phyloP scores from a whole-genome alignment of 2,113 vertebrate species.

The Poeciliopsis turrubarensis region DNA sequence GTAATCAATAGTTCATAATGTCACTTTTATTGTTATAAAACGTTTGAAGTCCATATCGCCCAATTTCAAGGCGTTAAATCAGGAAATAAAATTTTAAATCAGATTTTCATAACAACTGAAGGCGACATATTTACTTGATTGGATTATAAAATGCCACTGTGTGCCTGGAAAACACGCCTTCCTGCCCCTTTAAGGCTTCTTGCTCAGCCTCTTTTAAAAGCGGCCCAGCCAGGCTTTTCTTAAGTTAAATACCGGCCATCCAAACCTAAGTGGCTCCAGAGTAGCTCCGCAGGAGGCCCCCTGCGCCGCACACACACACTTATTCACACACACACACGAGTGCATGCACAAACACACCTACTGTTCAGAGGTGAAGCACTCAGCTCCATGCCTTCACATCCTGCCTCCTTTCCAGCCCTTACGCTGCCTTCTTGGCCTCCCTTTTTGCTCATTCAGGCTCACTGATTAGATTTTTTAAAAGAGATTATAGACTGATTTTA shows the following conservation, averaged over 20 bases:
- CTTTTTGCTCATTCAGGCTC: conserved; percentile 22
- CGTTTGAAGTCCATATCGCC: too few relatives aligned
- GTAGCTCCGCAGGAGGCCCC: conserved; percentile 38
- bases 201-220: conserved; percentile 61
- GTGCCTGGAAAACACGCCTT: too few relatives aligned
- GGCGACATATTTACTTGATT: too few relatives aligned
- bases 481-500: background rate
- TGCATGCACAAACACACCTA: conserved; percentile 12
- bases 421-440: conserved; percentile 5
- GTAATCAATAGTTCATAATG: too few relatives aligned
- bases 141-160: too few relatives aligned
- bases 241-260: conserved; percentile 48
- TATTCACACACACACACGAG: background rate
- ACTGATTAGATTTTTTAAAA: background rate
- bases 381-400: conserved; percentile 34
- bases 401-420: conserved; percentile 25
- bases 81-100: too few relatives aligned
- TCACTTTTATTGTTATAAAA: too few relatives aligned
- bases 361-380: conserved; percentile 43
- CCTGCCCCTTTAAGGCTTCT: conserved; percentile 47
- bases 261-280: conserved; percentile 63
- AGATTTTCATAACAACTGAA: too few relatives aligned
- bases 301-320: conserved; percentile 1
- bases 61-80: too few relatives aligned
- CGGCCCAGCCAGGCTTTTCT: conserved; percentile 55